Percentiles rank a stretch among this genome's conserved stretches.
Evolutionary conservation across 2,888 invertebrate species (phyloP).

Genomic region (Meandrusa payeni): DNA sequence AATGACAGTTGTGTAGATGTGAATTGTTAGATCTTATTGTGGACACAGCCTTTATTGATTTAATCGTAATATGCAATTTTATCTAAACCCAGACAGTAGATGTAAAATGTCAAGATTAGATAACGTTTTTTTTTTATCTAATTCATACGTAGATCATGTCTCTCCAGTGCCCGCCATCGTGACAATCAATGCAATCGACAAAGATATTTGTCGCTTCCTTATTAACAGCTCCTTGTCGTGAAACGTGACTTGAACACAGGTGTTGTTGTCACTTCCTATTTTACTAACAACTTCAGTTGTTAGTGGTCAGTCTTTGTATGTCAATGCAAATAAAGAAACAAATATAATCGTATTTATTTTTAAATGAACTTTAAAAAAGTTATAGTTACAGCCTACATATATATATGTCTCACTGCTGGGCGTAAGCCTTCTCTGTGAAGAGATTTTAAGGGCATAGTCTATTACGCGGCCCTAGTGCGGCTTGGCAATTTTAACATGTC

Average conservation of each 20-base stretch:
- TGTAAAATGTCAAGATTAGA: not conserved
- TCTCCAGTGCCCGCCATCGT: not conserved
- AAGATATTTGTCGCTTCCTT: constrained; percentile 27
- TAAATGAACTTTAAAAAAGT: no score
- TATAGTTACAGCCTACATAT: no score
- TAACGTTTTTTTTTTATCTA: not conserved
- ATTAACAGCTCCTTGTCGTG: constrained; percentile 22
- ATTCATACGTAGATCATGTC: not conserved
- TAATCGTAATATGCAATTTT: no score
- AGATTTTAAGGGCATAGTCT: no score
- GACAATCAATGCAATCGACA: constrained; percentile 8
- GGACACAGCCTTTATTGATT: no score
- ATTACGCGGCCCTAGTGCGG: no score
- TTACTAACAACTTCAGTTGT: not conserved
- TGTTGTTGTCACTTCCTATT: constrained; percentile 17
- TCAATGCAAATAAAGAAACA: not conserved
- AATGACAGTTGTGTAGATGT: no score
- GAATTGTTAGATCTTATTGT: no score
- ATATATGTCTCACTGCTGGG: no score
- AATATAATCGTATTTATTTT: not conserved
- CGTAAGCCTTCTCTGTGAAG: no score
- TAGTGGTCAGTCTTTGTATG: not conserved
- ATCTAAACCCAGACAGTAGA: not conserved
- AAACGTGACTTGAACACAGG: constrained; percentile 24
- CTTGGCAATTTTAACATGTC: no score